Conservation (phyloP, 2,113 vertebrate species). For the Lates calcarifer region DNA sequence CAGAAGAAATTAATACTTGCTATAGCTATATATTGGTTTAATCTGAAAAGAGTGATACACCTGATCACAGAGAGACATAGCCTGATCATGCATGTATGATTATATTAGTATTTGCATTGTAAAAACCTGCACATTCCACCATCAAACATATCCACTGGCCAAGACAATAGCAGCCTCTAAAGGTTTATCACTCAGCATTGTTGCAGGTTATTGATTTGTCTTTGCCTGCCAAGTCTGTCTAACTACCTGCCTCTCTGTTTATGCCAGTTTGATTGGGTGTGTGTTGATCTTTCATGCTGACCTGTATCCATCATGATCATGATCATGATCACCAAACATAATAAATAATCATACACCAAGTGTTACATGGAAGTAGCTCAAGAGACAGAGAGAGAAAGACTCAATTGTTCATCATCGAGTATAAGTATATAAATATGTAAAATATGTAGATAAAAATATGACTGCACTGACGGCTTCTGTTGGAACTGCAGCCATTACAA, state of each 20-base stretch:
- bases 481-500: constrained; percentile 18
- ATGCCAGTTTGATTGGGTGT: not conserved
- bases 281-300: not conserved
- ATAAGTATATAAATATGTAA: not conserved
- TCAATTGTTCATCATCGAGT: not conserved
- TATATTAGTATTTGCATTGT: not conserved
- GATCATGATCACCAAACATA: not conserved
- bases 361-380: not conserved
- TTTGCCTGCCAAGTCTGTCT: not conserved
- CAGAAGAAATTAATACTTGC: not conserved
- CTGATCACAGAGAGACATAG: not conserved
- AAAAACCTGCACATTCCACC: not conserved
- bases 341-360: not conserved
- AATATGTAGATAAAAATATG: constrained; percentile 2
- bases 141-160: not conserved
- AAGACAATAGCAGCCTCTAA: not conserved
- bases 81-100: no score
- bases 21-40: not conserved
- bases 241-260: not conserved
- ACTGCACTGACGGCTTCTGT: not conserved
- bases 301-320: not conserved
- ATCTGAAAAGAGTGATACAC: not conserved
- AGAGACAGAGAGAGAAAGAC: not conserved
- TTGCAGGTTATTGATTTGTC: not conserved
- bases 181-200: not conserved